A percentile compares a stretch with the other conserved stretches of the same genome.
phyloP scores from a whole-genome alignment of 2,797 vertebrate species.

The Psittacula echo region DNA sequence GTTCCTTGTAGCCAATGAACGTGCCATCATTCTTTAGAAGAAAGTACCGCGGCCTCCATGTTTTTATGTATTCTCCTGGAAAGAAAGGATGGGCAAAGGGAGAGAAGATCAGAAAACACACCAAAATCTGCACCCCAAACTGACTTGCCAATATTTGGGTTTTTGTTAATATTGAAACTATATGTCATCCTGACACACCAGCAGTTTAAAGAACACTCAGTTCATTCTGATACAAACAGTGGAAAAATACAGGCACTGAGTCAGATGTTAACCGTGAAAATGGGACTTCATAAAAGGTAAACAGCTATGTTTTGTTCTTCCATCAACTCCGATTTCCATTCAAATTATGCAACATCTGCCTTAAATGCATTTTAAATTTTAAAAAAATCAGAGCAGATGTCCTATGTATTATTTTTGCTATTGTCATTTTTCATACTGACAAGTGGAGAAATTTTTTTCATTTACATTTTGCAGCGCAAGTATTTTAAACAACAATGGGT shows the following conservation, averaged over 20 bases:
- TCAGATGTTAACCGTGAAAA: constrained; percentile 60
- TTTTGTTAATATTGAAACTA: not conserved
- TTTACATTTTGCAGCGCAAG: constrained; percentile 86
- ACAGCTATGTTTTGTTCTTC: constrained; percentile 64
- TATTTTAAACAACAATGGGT: constrained; percentile 82
- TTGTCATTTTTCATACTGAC: constrained; percentile 90
- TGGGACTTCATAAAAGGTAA: constrained; percentile 66
- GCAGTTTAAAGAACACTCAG: not conserved
- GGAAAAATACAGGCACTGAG: constrained; percentile 7
- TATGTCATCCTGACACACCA: not conserved
- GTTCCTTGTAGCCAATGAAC: constrained; percentile 97
- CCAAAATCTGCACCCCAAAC: not conserved
- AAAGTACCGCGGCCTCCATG: constrained; percentile 97
- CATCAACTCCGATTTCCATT: constrained; percentile 62
- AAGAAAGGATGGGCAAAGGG: not conserved
- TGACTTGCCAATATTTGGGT: not conserved
- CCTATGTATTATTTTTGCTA: constrained; percentile 81
- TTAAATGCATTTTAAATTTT: constrained; percentile 70
- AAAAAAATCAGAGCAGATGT: constrained; percentile 87
- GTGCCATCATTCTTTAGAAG: constrained; percentile 95
- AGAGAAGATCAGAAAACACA: constrained; percentile 8
- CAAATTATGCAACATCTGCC: constrained; percentile 83
- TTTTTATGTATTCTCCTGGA: constrained; percentile 97
- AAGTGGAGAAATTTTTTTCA: constrained; percentile 80
- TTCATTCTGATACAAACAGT: constrained; percentile 1